phyloP scores from a whole-genome alignment of 2,113 vertebrate species.

The Ophiodon elongatus region DNA sequence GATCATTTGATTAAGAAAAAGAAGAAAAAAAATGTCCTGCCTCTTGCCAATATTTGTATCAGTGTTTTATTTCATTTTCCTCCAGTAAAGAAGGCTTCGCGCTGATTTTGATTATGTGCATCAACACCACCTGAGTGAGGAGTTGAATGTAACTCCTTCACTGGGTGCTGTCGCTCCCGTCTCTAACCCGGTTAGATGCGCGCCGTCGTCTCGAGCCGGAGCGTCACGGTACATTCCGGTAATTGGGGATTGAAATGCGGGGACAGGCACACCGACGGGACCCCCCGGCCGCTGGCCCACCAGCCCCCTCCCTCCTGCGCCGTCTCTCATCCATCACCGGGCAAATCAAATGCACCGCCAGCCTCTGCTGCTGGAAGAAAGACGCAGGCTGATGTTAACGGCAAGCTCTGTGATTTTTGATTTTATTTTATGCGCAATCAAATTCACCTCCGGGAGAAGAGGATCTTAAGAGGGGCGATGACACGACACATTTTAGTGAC shows the following conservation, averaged over 20 bases:
- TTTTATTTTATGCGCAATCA: constrained; percentile 66
- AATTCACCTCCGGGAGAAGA: constrained; percentile 51
- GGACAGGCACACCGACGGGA: constrained; percentile 64
- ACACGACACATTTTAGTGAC: constrained; percentile 75
- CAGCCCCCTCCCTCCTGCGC: neutral
- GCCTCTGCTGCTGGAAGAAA: constrained; percentile 33
- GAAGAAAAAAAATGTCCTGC: too few species aligned
- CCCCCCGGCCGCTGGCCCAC: constrained; percentile 34
- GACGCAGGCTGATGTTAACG: constrained; percentile 58
- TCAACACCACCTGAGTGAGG: constrained; percentile 32
- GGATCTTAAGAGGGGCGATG: constrained; percentile 60
- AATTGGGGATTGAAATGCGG: constrained; percentile 75
- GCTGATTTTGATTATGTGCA: constrained; percentile 21
- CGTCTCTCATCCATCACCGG: constrained; percentile 76
- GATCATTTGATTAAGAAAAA: neutral
- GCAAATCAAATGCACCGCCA: constrained; percentile 73
- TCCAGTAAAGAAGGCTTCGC: neutral
- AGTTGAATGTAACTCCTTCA: constrained; percentile 21
- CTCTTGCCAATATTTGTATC: neutral
- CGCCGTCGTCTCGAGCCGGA: constrained; percentile 46
- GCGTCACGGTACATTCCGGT: constrained; percentile 74
- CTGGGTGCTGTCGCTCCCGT: constrained; percentile 26
- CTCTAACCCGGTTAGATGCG: constrained; percentile 59
- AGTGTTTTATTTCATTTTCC: neutral
- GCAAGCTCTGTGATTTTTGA: constrained; percentile 51